These are phyloP conservation scores for Mus spicilegus DNA, from an alignment of 2,113 vertebrate species.

Conservation along the genomic window DNA sequence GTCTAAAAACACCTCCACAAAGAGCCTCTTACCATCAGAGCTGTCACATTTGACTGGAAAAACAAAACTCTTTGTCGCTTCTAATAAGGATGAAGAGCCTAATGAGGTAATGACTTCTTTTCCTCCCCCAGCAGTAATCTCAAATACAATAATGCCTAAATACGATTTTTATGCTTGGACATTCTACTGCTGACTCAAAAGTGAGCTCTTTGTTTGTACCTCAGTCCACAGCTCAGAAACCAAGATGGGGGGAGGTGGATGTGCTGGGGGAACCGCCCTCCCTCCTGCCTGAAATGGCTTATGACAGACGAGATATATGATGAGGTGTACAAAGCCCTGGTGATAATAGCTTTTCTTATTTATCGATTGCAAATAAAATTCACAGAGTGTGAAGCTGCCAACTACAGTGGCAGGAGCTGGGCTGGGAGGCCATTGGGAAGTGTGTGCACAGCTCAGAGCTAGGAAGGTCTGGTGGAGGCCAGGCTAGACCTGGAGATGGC, in stretches of 20 bases:
- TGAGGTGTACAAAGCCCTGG: conserved; percentile 83
- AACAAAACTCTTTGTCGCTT: conserved; percentile 50
- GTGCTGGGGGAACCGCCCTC: conserved; percentile 69
- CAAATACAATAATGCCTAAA: conserved; percentile 60
- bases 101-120: conserved; percentile 62
- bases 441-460: conserved; percentile 58
- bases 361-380: conserved; percentile 89
- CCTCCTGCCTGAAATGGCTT: conserved; percentile 71
- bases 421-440: conserved; percentile 72
- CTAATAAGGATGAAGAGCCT: conserved; percentile 57
- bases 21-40: conserved; percentile 48
- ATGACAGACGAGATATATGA: conserved; percentile 84
- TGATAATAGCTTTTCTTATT: conserved; percentile 85
- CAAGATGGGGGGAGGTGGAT: conserved; percentile 71
- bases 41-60: conserved; percentile 52
- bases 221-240: conserved; percentile 70
- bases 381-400: conserved; percentile 86
- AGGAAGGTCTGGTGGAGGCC: conserved; percentile 64
- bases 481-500: fast-evolving
- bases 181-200: conserved; percentile 57
- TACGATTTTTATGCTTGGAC: conserved; percentile 61
- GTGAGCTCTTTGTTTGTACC: conserved; percentile 43
- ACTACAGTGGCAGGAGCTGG: conserved; percentile 79
- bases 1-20: conserved; percentile 3
- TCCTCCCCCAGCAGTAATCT: background rate